These are phyloP conservation scores for Microtus oregoni DNA, from an alignment of 2,113 vertebrate species.

Conservation along the genomic window DNA sequence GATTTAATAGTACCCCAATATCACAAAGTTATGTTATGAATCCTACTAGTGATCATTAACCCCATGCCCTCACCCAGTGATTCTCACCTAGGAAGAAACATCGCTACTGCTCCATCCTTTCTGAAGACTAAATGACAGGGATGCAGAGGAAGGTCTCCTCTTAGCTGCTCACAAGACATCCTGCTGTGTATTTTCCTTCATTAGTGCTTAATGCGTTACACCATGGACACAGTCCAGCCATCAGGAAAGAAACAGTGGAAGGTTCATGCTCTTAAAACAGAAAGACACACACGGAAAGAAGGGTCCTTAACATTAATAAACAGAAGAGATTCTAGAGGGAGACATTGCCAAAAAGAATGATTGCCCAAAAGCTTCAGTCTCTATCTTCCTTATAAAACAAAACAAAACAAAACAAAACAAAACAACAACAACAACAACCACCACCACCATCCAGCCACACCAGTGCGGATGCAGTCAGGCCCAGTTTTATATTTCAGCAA, in stretches of 20 bases:
- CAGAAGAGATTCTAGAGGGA: neutral
- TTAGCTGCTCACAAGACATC: neutral
- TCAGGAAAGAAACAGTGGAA: neutral
- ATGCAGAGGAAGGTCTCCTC: neutral
- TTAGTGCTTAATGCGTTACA: neutral
- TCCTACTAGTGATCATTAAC: neutral
- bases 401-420: neutral
- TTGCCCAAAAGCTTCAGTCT: neutral
- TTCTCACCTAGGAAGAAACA: slow-evolving; percentile 2
- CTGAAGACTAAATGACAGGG: neutral
- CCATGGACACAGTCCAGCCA: neutral
- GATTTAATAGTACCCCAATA: neutral
- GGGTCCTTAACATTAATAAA: neutral
- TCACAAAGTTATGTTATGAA: neutral
- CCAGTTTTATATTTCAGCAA: neutral
- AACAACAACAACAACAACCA: neutral
- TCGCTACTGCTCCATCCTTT: neutral
- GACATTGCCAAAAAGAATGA: neutral
- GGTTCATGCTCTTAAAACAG: neutral
- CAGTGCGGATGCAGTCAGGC: neutral
- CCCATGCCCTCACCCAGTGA: neutral
- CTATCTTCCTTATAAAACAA: neutral
- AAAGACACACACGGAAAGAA: neutral
- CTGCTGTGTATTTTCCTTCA: neutral
- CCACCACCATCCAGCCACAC: neutral